A percentile compares a stretch with the other conserved stretches of the same genome.
phyloP scores from a whole-genome alignment of 1,140 invertebrate species.

The Eumeta japonica region DNA sequence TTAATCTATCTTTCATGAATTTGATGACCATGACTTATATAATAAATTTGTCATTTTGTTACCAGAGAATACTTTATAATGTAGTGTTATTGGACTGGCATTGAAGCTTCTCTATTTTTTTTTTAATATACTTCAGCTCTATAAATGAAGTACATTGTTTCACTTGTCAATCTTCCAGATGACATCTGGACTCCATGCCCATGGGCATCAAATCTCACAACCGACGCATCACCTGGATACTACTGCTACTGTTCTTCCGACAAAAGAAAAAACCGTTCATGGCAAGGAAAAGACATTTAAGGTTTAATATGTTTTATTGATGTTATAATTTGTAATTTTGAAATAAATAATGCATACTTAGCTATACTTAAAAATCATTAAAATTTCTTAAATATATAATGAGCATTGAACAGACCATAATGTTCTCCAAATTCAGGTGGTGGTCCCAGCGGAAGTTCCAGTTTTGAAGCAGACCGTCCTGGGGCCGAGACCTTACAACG shows the following conservation, averaged over 20 bases:
- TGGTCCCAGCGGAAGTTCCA: conserved; percentile 40
- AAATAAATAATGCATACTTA: neutral
- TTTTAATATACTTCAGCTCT: no score
- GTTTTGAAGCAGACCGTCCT: conserved; percentile 44
- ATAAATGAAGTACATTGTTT: no score
- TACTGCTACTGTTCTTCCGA: conserved; percentile 18
- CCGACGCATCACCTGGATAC: conserved; percentile 46
- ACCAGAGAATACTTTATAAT: no score
- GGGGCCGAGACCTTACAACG: conserved; percentile 43
- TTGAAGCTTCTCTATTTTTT: no score
- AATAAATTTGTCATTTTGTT: no score
- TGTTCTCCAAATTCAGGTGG: conserved; percentile 28
- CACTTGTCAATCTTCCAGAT: no score
- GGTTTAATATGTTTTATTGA: conserved; percentile 15
- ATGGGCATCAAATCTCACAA: conserved; percentile 47
- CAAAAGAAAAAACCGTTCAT: conserved; percentile 54
- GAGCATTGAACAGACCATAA: neutral
- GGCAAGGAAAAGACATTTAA: conserved; percentile 56
- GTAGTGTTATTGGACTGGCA: no score
- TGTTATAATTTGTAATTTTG: neutral
- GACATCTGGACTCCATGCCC: conserved; percentile 48
- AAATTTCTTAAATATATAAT: neutral
- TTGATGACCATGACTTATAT: no score
- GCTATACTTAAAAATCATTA: neutral
- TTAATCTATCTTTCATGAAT: no score